Evolutionary conservation across 2,888 invertebrate species (phyloP), one percentile per base, ranked within the genome.

Genomic region (Schizaphis graminum): DNA sequence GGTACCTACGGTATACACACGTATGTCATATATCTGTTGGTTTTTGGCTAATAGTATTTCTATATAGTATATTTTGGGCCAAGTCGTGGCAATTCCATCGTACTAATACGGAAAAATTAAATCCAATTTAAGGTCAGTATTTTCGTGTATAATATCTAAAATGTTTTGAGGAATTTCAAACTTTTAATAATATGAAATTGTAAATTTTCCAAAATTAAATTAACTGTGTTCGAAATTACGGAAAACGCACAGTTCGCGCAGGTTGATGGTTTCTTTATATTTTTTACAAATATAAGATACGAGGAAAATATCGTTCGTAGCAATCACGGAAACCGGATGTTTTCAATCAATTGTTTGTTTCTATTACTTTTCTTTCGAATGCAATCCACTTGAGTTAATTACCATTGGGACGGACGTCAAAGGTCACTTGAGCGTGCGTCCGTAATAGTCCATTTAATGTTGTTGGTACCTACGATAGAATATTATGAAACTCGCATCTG

Each of bases 291-390:
- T 35, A 47, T 67, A 49, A 61, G 41, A 10, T 35, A 47, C 87
- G 61, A 61, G 41, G 57, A 92, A 61, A 61, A 77, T 77, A 77
- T 77, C 21, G 49, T 35, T 26, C 28, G 41, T 28, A 61, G 61
- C 61, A 92, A 92, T 92, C 92, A 92, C 53, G 49, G 88, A 88
- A 88, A 92, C 92, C 92, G 92, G 92, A 92, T 77, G 92, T 92
- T 88, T 92, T 92, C 92, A 92, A 92, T 92, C 92, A 92, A 88
- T 92, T 44, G 49, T 87, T 92, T 53, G 67, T 87, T 92, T 53
- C 57, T 87, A 67, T 92, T 53, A 53, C 35, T 88, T 92, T 67
- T 88, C 67, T 92, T 92, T 26, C 84, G 89, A 89, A 89, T 35
- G 93, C 84, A 89, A 57, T 93, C 89, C 93, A 89, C 84, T 93